phyloP scores from a whole-genome alignment of 2,888 invertebrate genomes.

The Drosophila multiciliata region DNA sequence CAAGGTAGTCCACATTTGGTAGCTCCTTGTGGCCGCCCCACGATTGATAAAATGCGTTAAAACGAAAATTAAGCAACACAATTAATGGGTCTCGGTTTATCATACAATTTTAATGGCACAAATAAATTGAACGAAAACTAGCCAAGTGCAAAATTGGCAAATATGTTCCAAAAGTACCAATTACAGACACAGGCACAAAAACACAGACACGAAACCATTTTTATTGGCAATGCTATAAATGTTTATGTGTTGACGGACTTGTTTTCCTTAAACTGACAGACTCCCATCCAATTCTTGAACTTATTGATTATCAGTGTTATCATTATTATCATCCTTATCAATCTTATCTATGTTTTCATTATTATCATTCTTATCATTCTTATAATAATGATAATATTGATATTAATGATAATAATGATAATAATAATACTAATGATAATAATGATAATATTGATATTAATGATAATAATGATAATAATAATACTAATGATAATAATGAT shows the following conservation, averaged over 20 bases:
- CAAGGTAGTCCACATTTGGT: conserved; percentile 36
- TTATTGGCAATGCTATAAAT: conserved; percentile 10
- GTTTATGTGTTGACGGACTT: background rate
- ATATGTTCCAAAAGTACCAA: conserved; percentile 29
- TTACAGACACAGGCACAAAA: conserved; percentile 4
- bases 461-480: no score
- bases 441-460: no score
- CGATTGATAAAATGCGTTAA: conserved; percentile 79
- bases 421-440: no score
- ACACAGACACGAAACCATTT: background rate
- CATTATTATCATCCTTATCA: no score
- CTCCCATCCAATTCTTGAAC: background rate
- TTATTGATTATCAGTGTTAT: background rate
- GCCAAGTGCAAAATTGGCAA: conserved; percentile 48
- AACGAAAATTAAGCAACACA: conserved; percentile 81
- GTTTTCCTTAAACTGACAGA: background rate
- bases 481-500: no score
- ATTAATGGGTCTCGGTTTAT: conserved; percentile 77
- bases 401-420: no score
- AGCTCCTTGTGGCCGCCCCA: conserved; percentile 39
- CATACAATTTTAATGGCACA: conserved; percentile 80
- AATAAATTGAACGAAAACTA: conserved; percentile 76
- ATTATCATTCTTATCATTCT: no score
- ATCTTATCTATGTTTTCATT: no score
- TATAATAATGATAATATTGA: no score